Percentiles rank a stretch among this genome's conserved stretches.
These are phyloP conservation scores for Lophochroa leadbeateri DNA, from an alignment of 2,113 vertebrate species.

Conservation along the genomic window DNA sequence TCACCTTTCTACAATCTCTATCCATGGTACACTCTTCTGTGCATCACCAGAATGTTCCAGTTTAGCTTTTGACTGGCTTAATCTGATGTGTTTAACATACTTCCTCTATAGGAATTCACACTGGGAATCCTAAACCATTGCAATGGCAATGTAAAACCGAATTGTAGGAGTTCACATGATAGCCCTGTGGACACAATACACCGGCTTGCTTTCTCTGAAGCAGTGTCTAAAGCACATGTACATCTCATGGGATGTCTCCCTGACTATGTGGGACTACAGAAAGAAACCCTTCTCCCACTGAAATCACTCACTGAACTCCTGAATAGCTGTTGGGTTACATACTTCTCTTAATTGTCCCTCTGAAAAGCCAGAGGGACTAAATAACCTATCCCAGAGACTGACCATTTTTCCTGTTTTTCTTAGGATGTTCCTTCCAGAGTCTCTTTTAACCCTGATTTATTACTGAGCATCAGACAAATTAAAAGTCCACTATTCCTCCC, in stretches of 20 bases:
- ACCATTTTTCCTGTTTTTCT: background rate
- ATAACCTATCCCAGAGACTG: background rate
- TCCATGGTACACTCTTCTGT: background rate
- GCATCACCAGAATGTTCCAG: background rate
- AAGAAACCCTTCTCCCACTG: background rate
- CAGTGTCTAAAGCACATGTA: background rate
- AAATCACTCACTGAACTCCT: background rate
- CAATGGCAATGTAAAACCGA: background rate
- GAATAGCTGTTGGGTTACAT: background rate
- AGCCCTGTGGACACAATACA: background rate
- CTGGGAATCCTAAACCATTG: background rate
- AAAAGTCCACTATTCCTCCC: background rate
- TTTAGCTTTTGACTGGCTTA: background rate
- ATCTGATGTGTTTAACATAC: background rate
- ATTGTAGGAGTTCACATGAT: background rate
- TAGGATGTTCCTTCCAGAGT: background rate
- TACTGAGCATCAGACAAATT: background rate
- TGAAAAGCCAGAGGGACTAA: background rate
- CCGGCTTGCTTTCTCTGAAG: background rate
- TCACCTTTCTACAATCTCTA: background rate
- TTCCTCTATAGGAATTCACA: slow-evolving; percentile 4
- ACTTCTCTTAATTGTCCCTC: background rate
- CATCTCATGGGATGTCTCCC: background rate
- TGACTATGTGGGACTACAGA: background rate
- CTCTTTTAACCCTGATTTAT: background rate